Evolutionary conservation across 1,140 invertebrate species (phyloP).

Genomic region (Oedothorax gibbosus): DNA sequence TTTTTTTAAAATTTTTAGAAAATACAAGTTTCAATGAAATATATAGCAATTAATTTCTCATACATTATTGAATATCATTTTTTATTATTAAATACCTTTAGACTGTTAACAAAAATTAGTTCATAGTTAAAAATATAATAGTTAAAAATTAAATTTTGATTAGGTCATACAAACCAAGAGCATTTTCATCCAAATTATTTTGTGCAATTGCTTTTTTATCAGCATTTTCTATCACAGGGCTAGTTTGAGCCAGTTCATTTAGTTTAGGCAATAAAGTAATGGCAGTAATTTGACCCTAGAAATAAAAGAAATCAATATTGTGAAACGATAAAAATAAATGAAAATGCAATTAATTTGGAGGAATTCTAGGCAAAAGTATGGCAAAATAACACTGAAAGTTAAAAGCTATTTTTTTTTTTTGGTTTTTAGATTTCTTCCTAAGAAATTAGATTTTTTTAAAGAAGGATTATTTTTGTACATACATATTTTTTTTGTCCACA

Average conservation of each 20-base stretch:
- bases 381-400: background rate
- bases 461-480: background rate
- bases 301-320: background rate
- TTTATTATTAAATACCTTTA: no score
- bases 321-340: background rate
- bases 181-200: constrained; percentile 16
- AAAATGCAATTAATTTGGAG: background rate
- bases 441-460: background rate
- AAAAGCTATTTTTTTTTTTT: background rate
- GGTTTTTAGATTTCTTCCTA: no score
- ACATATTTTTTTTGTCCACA: background rate
- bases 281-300: constrained; percentile 38
- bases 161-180: constrained; percentile 5
- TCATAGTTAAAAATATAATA: no score
- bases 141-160: no score
- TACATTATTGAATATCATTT: no score
- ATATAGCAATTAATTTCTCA: no score
- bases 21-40: no score
- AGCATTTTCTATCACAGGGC: constrained; percentile 6
- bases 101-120: no score
- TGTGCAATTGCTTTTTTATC: background rate
- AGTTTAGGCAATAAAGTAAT: constrained; percentile 14
- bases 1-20: no score
- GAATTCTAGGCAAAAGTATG: no score
- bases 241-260: constrained; percentile 15